Evolutionary conservation across 2,113 vertebrate genomes (phyloP).

Genomic region (Oryzias curvinotus): DNA sequence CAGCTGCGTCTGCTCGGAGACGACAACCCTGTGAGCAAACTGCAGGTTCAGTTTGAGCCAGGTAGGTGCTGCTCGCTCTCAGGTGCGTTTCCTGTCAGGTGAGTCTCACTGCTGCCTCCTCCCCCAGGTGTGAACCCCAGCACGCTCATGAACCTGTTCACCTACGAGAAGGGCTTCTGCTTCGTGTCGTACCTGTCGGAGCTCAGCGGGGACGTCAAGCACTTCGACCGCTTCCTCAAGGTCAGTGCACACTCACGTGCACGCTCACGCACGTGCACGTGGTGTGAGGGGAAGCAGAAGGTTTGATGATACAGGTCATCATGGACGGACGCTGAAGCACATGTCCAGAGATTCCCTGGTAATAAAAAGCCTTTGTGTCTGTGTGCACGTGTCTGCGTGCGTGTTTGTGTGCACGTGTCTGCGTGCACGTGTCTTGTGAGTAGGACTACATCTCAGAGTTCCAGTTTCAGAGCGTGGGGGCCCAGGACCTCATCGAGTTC

Average conservation of each 20-base stretch:
- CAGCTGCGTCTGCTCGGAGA: conserved; percentile 95
- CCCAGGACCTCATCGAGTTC: conserved; percentile 91
- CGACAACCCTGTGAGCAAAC: conserved; percentile 91
- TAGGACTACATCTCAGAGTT: conserved; percentile 94
- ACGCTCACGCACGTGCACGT: background rate
- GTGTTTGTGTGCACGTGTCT: too few species aligned
- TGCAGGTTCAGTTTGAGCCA: conserved; percentile 95
- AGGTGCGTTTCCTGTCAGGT: background rate
- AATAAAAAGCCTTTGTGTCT: background rate
- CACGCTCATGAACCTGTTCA: conserved; percentile 97
- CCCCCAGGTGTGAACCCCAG: conserved; percentile 92
- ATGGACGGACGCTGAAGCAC: too few species aligned
- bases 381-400: background rate
- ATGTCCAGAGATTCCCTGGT: too few species aligned
- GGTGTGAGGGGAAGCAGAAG: too few species aligned
- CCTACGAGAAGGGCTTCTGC: conserved; percentile 98
- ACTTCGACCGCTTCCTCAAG: conserved; percentile 90
- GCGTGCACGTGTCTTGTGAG: background rate
- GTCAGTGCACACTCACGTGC: conserved; percentile 68
- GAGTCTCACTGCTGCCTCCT: background rate
- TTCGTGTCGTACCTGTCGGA: conserved; percentile 94
- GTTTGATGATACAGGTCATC: too few species aligned
- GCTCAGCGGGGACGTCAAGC: conserved; percentile 86
- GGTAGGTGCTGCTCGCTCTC: conserved; percentile 67
- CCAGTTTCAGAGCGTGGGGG: conserved; percentile 90